Conservation (phyloP, 1,140 invertebrate genomes). For the Mizuhopecten yessoensis region DNA sequence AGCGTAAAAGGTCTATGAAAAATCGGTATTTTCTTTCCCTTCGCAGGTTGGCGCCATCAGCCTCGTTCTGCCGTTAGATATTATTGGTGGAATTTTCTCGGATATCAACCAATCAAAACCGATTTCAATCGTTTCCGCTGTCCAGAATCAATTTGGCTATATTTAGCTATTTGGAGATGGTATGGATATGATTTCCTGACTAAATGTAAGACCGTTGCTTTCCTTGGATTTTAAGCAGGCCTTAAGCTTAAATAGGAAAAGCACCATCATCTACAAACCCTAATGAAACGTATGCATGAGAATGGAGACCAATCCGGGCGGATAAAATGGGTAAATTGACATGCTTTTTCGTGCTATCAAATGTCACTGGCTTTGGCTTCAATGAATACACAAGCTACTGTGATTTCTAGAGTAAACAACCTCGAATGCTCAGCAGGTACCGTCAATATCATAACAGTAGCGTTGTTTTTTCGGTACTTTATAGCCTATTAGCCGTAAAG, state of each 20-base stretch:
- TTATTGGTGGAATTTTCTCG: slow-evolving; percentile 56
- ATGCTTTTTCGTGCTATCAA: slow-evolving; percentile 38
- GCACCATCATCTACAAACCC: slow-evolving; percentile 17
- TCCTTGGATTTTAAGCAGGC: slow-evolving; percentile 25
- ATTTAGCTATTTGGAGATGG: slow-evolving; percentile 71
- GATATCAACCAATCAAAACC: slow-evolving; percentile 65
- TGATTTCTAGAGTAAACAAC: slow-evolving; percentile 39
- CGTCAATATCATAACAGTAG: neutral
- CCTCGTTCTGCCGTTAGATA: slow-evolving; percentile 46
- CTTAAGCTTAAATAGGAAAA: slow-evolving; percentile 11
- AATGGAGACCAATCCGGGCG: slow-evolving; percentile 30
- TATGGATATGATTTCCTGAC: slow-evolving; percentile 63
- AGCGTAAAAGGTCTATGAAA: slow-evolving; percentile 4
- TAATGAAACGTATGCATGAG: slow-evolving; percentile 34
- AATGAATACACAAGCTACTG: slow-evolving; percentile 30
- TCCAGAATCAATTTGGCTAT: slow-evolving; percentile 67
- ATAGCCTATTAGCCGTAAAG: neutral
- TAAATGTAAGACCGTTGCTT: slow-evolving; percentile 38
- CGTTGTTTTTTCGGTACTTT: neutral
- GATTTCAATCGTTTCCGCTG: slow-evolving; percentile 61
- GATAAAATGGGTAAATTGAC: slow-evolving; percentile 28
- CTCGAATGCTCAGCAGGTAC: neutral
- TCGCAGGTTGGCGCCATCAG: slow-evolving; percentile 69
- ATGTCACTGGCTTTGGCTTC: slow-evolving; percentile 37
- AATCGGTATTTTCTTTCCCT: slow-evolving; percentile 53